Conservation (phyloP, 2,113 vertebrate species). For the Microcebus jonahi region DNA sequence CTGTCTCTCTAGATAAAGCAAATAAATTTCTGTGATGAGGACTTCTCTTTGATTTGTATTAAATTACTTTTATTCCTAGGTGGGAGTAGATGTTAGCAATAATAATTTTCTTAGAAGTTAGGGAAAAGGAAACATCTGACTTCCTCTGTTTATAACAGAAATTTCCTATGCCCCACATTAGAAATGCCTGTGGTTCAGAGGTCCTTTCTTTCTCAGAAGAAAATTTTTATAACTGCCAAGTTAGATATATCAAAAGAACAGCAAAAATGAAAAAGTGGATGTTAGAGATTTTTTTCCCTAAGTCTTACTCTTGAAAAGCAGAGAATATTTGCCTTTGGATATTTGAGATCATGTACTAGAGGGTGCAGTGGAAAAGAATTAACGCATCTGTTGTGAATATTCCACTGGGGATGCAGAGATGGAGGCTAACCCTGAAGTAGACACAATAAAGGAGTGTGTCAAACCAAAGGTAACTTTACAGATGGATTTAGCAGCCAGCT, state of each 20-base stretch:
- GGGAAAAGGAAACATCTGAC: constrained; percentile 69
- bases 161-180: constrained; percentile 59
- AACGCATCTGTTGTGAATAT: not conserved
- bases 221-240: constrained; percentile 54
- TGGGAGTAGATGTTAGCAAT: constrained; percentile 55
- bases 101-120: constrained; percentile 76
- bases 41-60: constrained; percentile 38
- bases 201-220: constrained; percentile 73
- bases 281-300: constrained; percentile 7
- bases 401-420: not conserved
- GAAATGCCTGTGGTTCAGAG: constrained; percentile 6
- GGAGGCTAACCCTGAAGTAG: not conserved
- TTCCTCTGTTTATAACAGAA: constrained; percentile 75
- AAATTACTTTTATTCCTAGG: constrained; percentile 59
- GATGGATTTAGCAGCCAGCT: not conserved
- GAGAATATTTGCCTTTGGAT: not conserved
- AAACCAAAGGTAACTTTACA: not conserved
- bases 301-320: not conserved
- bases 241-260: constrained; percentile 62
- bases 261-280: constrained; percentile 54
- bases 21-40: not conserved
- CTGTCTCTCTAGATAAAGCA: not conserved
- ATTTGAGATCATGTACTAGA: not conserved
- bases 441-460: not conserved
- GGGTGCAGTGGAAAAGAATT: not conserved